A percentile compares a stretch with the other conserved stretches of the same genome.
Conservation (phyloP, 2,888 invertebrate genomes). For the Drosophila niveifrons region DNA sequence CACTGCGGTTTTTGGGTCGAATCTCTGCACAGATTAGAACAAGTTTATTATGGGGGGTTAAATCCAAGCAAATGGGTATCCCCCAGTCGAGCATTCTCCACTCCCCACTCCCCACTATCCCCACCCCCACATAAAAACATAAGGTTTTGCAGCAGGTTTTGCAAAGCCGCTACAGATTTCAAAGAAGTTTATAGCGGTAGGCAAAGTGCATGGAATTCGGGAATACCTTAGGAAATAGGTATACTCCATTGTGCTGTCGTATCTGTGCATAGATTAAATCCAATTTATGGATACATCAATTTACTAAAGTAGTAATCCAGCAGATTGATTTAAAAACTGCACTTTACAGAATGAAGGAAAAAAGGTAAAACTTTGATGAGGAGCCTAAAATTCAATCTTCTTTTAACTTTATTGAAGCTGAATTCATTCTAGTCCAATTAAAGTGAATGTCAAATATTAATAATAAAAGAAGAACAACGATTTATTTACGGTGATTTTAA, state of each 20-base stretch:
- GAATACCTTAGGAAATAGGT: background rate
- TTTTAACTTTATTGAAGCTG: no score
- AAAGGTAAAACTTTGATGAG: no score
- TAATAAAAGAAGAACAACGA: no score
- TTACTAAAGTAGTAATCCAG: background rate
- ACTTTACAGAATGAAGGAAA: no score
- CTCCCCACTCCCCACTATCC: background rate
- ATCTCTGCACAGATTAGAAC: conserved; percentile 62
- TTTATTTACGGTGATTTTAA: no score
- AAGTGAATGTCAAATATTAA: no score
- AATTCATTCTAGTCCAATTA: no score
- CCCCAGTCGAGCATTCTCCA: conserved; percentile 7
- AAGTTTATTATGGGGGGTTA: conserved; percentile 56
- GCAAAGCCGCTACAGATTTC: conserved; percentile 1
- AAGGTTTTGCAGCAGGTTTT: background rate
- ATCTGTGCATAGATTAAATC: background rate
- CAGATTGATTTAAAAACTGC: background rate
- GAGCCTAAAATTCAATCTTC: no score
- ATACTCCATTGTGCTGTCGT: background rate
- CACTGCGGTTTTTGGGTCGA: conserved; percentile 35
- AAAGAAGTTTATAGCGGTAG: conserved; percentile 4
- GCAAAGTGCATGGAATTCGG: background rate
- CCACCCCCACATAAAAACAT: background rate
- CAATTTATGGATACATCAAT: background rate
- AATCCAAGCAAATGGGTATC: conserved; percentile 10